These are phyloP conservation scores for Ichneumoninae sp. DNA, from an alignment of 2,888 invertebrate genomes.

Conservation along the genomic window DNA sequence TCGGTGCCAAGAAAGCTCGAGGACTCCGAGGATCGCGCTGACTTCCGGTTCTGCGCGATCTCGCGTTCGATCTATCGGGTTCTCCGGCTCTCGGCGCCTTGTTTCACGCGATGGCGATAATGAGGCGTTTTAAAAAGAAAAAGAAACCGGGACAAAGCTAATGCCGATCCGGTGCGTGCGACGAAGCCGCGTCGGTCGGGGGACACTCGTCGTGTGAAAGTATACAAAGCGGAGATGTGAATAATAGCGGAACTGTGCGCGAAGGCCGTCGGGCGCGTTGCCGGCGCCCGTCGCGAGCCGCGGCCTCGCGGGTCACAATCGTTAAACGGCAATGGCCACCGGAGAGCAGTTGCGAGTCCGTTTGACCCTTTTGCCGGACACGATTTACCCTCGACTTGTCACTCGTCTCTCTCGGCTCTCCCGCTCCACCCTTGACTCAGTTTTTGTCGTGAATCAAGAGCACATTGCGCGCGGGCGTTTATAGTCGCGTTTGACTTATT, in stretches of 20 bases:
- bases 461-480: slow-evolving; percentile 42
- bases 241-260: slow-evolving; percentile 53
- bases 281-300: slow-evolving; percentile 27
- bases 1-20: slow-evolving; percentile 52
- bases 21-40: slow-evolving; percentile 50
- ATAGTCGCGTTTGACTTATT: slow-evolving; percentile 45
- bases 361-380: slow-evolving; percentile 66
- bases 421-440: slow-evolving; percentile 73
- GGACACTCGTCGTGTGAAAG: slow-evolving; percentile 46
- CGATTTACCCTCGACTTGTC: slow-evolving; percentile 68
- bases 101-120: background rate
- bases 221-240: slow-evolving; percentile 37
- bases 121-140: background rate
- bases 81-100: background rate
- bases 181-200: slow-evolving; percentile 25
- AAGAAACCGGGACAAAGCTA: slow-evolving; percentile 13
- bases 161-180: slow-evolving; percentile 23
- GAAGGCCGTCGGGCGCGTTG: slow-evolving; percentile 47
- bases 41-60: slow-evolving; percentile 52
- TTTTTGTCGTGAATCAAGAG: slow-evolving; percentile 66
- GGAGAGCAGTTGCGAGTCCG: slow-evolving; percentile 18
- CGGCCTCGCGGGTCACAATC: slow-evolving; percentile 48
- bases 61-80: slow-evolving; percentile 14
- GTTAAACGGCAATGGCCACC: slow-evolving; percentile 52
- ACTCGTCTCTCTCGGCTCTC: slow-evolving; percentile 60